Evolutionary conservation across 2,797 vertebrate genomes (phyloP), one percentile per base, ranked within the genome.

Genomic region (Geotrypetes seraphini): DNA sequence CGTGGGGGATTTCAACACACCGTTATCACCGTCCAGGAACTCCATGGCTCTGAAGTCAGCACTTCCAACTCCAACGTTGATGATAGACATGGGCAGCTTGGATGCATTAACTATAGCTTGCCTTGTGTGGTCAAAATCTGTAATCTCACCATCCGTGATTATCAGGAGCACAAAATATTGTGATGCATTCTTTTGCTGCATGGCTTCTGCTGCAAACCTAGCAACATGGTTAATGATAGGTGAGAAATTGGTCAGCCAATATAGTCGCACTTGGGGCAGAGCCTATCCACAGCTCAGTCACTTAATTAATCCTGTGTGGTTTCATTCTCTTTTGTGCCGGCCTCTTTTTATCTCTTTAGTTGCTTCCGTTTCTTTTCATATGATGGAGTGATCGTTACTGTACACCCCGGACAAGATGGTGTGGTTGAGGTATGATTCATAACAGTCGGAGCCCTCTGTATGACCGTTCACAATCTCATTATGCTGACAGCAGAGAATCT

Each of bases 401-500:
- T 92, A 91, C 2, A 88, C 78, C 0, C 82, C 84, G 2, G 81
- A 81, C 68, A 96, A 42, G 63, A 96, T 95, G 8, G 92, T 91
- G 67, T 98, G 94, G 82, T 98, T 97, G 39, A 92, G 74, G 0
- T 95, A 98, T 7, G 95, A 97, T 0, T 93, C 94, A 0, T 95
- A 98, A 2, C 94, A 84, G 65, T 99, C 95, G 0, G 95, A 99
- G 14, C 91, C 92, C 28, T 99, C 95, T 0, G 85, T 76, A 1
- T 87, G 86, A 25, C 91, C 91, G 0, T 90, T 96, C 52, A 86
- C 39, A 3, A 65, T 92, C 64, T 97, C 94, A 0, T 80, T 86
- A 41, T 91, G 81, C 62, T 95, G 96, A 63, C 96, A 99, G 66
- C 91, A 98, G 31, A 99, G 83, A 66, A 99, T 98, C 75, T 97